Conservation (phyloP, 2,113 vertebrate species). For the Uropsilus gracilis region DNA sequence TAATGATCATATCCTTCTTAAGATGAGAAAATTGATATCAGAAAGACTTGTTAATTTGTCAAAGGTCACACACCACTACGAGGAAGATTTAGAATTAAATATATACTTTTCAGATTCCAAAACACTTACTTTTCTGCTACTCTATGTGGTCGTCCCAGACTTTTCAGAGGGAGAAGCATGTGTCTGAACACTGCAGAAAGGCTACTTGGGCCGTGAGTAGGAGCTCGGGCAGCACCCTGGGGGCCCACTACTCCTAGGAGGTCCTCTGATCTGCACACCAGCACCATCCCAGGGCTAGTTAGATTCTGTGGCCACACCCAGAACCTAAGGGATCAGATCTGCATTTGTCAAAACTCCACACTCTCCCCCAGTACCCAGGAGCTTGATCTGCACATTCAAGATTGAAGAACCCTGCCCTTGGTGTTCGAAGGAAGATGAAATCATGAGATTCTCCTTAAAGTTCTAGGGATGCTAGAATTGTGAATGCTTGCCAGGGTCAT, state of each 20-base stretch:
- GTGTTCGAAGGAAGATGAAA: not conserved
- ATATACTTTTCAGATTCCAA: not conserved
- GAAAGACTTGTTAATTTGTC: not conserved
- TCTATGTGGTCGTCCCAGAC: not conserved
- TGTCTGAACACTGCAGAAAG: not conserved
- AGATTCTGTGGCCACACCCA: not conserved
- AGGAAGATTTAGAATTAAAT: not conserved
- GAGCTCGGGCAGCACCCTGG: fast-evolving
- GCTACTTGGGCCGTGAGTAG: too few relatives aligned
- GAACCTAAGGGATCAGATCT: not conserved
- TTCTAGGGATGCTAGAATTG: not conserved
- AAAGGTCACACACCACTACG: not conserved
- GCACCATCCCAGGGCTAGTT: not conserved
- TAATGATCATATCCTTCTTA: not conserved
- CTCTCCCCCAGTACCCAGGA: fast-evolving
- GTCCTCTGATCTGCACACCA: not conserved
- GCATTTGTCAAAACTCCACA: not conserved
- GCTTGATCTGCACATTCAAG: not conserved
- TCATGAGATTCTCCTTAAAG: not conserved
- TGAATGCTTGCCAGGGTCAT: not conserved
- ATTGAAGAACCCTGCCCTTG: not conserved
- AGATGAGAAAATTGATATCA: not conserved
- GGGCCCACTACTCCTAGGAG: not conserved
- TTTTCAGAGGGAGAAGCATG: not conserved
- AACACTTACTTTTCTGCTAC: not conserved